Evolutionary conservation across 2,888 invertebrate genomes (phyloP).

Genomic region (Drosophila monieri): DNA sequence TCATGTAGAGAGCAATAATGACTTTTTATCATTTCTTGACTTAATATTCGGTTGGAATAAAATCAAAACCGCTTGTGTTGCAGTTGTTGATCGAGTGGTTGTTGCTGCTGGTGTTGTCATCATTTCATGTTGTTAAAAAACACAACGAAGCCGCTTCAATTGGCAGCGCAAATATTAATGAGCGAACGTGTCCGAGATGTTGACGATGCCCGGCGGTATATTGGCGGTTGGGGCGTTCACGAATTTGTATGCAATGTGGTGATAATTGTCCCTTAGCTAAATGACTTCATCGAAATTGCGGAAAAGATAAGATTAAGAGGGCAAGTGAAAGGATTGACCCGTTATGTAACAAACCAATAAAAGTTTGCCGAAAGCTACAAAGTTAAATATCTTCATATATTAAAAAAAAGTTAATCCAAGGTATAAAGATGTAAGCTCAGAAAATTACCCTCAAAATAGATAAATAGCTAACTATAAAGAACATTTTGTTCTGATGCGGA

Average conservation of each 20-base stretch:
- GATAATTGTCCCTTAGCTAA: slow-evolving; percentile 57
- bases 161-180: slow-evolving; percentile 73
- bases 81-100: slow-evolving; percentile 23
- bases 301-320: slow-evolving; percentile 42
- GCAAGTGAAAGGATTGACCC: slow-evolving; percentile 26
- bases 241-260: slow-evolving; percentile 50
- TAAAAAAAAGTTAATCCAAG: background rate
- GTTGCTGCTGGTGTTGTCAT: slow-evolving; percentile 43
- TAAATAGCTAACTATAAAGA: too few relatives aligned
- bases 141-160: slow-evolving; percentile 59
- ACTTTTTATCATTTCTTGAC: background rate
- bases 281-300: slow-evolving; percentile 49
- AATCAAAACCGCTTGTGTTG: slow-evolving; percentile 53
- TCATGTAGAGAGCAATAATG: background rate
- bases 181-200: slow-evolving; percentile 64
- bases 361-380: slow-evolving; percentile 14
- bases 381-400: slow-evolving; percentile 35
- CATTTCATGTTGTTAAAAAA: slow-evolving; percentile 36
- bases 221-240: slow-evolving; percentile 26
- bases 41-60: slow-evolving; percentile 38
- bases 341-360: slow-evolving; percentile 9
- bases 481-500: too few relatives aligned
- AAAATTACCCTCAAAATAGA: too few relatives aligned
- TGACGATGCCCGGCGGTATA: slow-evolving; percentile 7
- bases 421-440: too few relatives aligned